Conservation (phyloP, 2,113 vertebrate species). For the Ammospiza nelsoni region DNA sequence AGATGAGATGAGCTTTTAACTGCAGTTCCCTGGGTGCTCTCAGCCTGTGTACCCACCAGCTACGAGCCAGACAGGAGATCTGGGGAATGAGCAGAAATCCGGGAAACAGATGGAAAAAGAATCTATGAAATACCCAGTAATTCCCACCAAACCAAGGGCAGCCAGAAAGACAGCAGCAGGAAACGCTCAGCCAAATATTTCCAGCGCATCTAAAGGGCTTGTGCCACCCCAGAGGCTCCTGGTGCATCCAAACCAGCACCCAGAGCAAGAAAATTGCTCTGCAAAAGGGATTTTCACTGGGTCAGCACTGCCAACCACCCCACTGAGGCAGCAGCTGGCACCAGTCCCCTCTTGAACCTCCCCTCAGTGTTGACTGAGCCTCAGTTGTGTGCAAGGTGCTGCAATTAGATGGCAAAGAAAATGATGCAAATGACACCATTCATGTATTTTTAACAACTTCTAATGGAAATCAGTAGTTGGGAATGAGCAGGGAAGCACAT, state of each 20-base stretch:
- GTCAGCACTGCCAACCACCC: neutral
- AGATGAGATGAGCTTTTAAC: conserved; percentile 14
- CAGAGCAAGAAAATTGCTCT: neutral
- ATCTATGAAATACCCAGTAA: neutral
- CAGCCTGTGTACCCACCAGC: neutral
- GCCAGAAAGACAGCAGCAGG: neutral
- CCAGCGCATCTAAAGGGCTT: neutral
- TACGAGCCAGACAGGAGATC: neutral
- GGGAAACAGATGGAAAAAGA: conserved; percentile 24
- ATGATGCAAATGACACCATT: neutral
- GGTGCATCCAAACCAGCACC: neutral
- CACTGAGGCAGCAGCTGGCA: neutral
- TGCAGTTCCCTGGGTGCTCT: neutral
- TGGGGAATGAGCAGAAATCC: conserved; percentile 12
- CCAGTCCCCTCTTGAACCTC: neutral
- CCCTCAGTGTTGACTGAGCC: rapidly evolving
- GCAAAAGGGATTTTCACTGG: neutral
- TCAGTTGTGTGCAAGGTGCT: neutral
- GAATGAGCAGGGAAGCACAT: neutral
- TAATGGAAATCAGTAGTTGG: neutral
- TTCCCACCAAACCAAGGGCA: conserved; percentile 5
- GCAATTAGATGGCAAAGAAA: neutral
- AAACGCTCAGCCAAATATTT: neutral
- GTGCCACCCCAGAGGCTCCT: neutral
- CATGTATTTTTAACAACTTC: neutral